A percentile compares a stretch with the other conserved stretches of the same genome.
phyloP scores from a whole-genome alignment of 2,113 vertebrate species.

The Tachysurus fulvidraco region DNA sequence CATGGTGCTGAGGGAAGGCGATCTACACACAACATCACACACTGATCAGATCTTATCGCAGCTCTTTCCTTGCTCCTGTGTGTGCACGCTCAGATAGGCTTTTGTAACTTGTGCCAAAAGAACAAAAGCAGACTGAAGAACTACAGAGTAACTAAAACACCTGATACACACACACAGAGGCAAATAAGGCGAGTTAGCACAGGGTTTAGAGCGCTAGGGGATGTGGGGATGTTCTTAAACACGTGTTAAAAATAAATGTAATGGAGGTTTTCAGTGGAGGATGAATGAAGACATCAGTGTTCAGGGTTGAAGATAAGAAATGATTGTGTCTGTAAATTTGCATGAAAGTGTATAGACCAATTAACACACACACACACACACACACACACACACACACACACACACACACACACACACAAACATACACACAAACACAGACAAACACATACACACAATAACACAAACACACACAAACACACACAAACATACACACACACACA shows the following conservation, averaged over 20 bases:
- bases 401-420: neutral
- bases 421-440: neutral
- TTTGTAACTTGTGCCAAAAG: conserved; percentile 11
- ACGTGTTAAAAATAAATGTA: neutral
- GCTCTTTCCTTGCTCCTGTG: conserved; percentile 20
- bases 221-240: neutral
- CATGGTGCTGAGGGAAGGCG: conserved; percentile 37
- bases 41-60: conserved; percentile 44
- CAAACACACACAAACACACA: too few species aligned
- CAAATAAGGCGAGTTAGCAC: neutral
- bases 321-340: neutral
- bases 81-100: conserved; percentile 29
- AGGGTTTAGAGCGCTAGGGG: neutral
- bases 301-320: conserved; percentile 5
- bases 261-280: neutral
- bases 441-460: conserved; percentile 32
- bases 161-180: conserved; percentile 9
- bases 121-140: conserved; percentile 28
- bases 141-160: conserved; percentile 1
- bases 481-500: too few species aligned
- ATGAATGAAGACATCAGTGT: neutral
- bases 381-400: conserved; percentile 27
- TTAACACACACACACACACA: conserved; percentile 35
- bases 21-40: conserved; percentile 43
- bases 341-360: neutral